Percentiles rank a stretch among this genome's conserved stretches.
phyloP scores from a whole-genome alignment of 2,797 vertebrate species.

The Dryobates pubescens region DNA sequence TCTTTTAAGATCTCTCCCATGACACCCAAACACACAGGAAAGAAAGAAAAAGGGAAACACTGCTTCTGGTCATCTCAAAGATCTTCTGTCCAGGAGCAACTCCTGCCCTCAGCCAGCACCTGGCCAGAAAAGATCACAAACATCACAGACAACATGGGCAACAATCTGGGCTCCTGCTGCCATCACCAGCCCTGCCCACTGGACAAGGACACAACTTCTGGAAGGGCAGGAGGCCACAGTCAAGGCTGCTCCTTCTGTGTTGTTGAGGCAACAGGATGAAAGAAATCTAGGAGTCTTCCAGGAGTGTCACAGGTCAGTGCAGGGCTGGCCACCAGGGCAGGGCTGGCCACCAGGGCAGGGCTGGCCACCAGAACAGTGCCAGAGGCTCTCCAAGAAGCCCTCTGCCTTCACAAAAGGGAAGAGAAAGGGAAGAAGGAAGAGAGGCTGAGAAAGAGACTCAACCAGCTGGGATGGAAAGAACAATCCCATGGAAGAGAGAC shows the following conservation, averaged over 20 bases:
- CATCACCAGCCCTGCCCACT: background rate
- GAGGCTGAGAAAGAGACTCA: too few species aligned
- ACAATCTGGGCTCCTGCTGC: background rate
- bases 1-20: background rate
- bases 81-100: background rate
- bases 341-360: too few species aligned
- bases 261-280: rapidly evolving
- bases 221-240: background rate
- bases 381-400: too few species aligned
- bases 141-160: rapidly evolving
- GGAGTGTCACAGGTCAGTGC: too few species aligned
- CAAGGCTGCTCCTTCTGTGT: rapidly evolving
- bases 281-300: background rate
- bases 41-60: background rate
- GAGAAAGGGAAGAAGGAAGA: too few species aligned
- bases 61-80: background rate
- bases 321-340: too few species aligned
- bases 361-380: too few species aligned
- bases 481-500: too few species aligned
- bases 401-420: too few species aligned
- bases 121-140: background rate
- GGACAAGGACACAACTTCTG: rapidly evolving
- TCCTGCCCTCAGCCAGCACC: background rate
- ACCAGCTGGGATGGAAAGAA: too few species aligned
- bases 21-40: background rate